Percentiles rank a stretch among this genome's conserved stretches.
Evolutionary conservation across 2,113 vertebrate species (phyloP).

Genomic region (Callipepla squamata): DNA sequence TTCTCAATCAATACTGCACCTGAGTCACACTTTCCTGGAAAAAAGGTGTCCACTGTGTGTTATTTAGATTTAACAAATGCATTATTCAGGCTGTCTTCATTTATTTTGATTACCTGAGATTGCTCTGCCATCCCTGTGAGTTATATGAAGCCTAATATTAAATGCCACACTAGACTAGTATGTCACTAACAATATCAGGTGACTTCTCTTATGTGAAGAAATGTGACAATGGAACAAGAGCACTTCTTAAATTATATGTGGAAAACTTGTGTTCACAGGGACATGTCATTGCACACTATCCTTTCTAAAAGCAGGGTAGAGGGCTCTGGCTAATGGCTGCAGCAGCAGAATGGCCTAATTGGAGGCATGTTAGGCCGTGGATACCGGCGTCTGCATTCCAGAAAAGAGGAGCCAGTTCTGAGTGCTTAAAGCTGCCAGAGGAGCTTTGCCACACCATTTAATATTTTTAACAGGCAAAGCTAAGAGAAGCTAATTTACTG

Average conservation of each 20-base stretch:
- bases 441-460: constrained; percentile 52
- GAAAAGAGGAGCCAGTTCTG: background rate
- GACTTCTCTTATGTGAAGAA: constrained; percentile 59
- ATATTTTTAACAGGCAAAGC: constrained; percentile 57
- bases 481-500: constrained; percentile 69
- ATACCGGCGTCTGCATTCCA: constrained; percentile 48
- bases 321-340: background rate
- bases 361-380: constrained; percentile 58
- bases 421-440: constrained; percentile 55
- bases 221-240: constrained; percentile 46
- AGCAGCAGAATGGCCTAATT: constrained; percentile 64
- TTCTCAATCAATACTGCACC: constrained; percentile 70
- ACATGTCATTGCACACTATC: background rate
- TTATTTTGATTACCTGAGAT: constrained; percentile 70
- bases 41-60: constrained; percentile 67
- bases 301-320: constrained; percentile 11
- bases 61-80: constrained; percentile 74
- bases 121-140: constrained; percentile 62
- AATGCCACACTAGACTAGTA: constrained; percentile 46
- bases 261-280: constrained; percentile 50
- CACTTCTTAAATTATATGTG: constrained; percentile 29
- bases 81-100: constrained; percentile 71
- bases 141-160: constrained; percentile 74
- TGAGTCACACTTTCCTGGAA: constrained; percentile 68
- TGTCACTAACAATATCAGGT: constrained; percentile 61